Evolutionary conservation across 1,140 invertebrate species (phyloP), one percentile per base, ranked within the genome.

Genomic region (Trypoxylus dichotomus): DNA sequence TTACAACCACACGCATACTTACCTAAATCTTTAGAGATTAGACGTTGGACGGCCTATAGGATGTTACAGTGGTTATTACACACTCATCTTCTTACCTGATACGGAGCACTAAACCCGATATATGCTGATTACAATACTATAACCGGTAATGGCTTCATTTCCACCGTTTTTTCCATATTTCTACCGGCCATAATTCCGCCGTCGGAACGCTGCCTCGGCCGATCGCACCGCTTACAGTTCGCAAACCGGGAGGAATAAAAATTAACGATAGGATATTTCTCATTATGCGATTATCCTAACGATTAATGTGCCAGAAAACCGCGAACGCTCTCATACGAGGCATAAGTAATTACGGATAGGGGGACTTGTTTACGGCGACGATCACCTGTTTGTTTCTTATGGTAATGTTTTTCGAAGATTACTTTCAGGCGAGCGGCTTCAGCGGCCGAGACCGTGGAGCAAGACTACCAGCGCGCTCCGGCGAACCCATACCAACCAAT

Each of bases 401-500:
- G 47, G 58, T 76, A 79, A 74, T 77, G 73, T 76, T 79, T 80
- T 75, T 5, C 75, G 72, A 63, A 75, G 74, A 78, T 79, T 81
- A 79, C 79, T 37, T 37, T 37, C 32, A 37, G 32, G 32, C 32
- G 32, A 37, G 79, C 47, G 47, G 47, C 76, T 78, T 80, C 79
- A 37, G 32, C 32, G 32, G 32, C 77, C 72, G 77, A 78, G 2
- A 58, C 5, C 21, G 47, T 13, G 32, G 2, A 37, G 32, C 10
- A 37, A 37, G 32, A 37, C 32, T 7, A 2, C 32, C 32, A 37
- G 10, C 32, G 10, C 32, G 74, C 68, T 76, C 73, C 43, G 72
- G 80, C 82, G 81, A 21, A 58, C 1, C 47, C 47, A 85, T 85
- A 84, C 79, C 84, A 85, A 85, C 84, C 85, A 85, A 85, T 85